A percentile compares a stretch with the other conserved stretches of the same genome.
Evolutionary conservation across 2,113 vertebrate genomes (phyloP).

Genomic region (Clarias macrocephalus): DNA sequence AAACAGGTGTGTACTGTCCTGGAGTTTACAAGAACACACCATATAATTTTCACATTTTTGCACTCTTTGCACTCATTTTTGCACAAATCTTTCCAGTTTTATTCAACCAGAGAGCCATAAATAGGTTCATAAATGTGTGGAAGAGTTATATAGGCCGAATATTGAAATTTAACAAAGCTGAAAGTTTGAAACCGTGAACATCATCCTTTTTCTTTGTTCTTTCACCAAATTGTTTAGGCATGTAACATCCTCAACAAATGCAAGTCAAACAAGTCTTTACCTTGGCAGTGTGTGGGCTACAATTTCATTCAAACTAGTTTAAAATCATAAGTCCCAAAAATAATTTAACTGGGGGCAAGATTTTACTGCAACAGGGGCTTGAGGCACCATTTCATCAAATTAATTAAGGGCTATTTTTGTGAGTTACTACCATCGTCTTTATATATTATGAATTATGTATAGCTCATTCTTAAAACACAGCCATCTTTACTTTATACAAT

Average conservation of each 20-base stretch:
- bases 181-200: not conserved
- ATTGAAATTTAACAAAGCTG: not conserved
- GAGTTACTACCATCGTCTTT: not conserved
- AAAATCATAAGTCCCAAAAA: not conserved
- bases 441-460: not conserved
- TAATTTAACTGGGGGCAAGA: not conserved
- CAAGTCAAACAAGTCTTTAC: not conserved
- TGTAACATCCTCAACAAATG: not conserved
- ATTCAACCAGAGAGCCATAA: not conserved
- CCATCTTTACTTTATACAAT: not conserved
- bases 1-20: conserved; percentile 8
- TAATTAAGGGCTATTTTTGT: not conserved
- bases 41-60: conserved; percentile 1
- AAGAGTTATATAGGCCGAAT: not conserved
- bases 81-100: not conserved
- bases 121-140: not conserved
- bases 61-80: not conserved
- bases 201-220: conserved; percentile 15
- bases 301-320: not conserved
- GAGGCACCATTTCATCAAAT: not conserved
- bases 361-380: not conserved
- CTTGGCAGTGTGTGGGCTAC: not conserved
- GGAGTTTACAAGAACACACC: not conserved
- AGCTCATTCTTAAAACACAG: not conserved
- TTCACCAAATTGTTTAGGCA: conserved; percentile 14